A percentile compares a stretch with the other conserved stretches of the same genome.
Conservation (phyloP, 92 coral and sea anemone species). For the Micromussa lordhowensis region DNA sequence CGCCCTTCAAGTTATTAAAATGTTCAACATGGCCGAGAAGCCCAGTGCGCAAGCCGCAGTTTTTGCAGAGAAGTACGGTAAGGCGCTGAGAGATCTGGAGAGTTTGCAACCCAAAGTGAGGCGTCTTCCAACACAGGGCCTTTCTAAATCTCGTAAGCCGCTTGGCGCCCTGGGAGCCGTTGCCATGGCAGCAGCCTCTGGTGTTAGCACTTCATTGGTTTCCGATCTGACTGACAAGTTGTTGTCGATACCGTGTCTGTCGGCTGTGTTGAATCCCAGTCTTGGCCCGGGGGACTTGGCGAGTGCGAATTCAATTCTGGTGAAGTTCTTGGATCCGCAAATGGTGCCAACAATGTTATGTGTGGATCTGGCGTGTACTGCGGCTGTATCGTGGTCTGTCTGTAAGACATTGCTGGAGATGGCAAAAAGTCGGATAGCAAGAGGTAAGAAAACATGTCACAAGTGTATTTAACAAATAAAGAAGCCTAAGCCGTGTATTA, state of each 20-base stretch:
- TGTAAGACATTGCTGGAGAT: constrained; percentile 83
- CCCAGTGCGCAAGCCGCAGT: constrained; percentile 89
- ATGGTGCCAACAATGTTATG: constrained; percentile 89
- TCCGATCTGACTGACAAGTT: constrained; percentile 84
- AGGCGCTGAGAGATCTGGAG: constrained; percentile 72
- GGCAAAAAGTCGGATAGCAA: constrained; percentile 74
- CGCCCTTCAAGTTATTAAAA: constrained; percentile 93
- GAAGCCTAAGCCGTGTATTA: no score
- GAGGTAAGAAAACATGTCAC: constrained; percentile 41
- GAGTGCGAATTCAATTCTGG: constrained; percentile 66
- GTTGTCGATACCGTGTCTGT: constrained; percentile 70
- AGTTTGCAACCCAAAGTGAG: constrained; percentile 78
- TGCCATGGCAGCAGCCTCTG: constrained; percentile 99
- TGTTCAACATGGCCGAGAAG: constrained; percentile 78
- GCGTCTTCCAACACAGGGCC: constrained; percentile 38
- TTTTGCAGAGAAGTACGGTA: constrained; percentile 91
- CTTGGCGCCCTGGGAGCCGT: constrained; percentile 84
- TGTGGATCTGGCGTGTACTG: constrained; percentile 87
- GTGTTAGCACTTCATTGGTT: constrained; percentile 73
- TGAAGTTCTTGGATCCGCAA: constrained; percentile 74
- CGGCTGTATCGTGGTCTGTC: constrained; percentile 68
- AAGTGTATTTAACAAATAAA: no score
- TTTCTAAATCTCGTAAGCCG: constrained; percentile 56
- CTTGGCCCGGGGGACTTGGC: constrained; percentile 59
- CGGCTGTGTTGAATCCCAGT: constrained; percentile 57